Conservation (phyloP, 2,113 vertebrate species). For the Erythrolamprus reginae region DNA sequence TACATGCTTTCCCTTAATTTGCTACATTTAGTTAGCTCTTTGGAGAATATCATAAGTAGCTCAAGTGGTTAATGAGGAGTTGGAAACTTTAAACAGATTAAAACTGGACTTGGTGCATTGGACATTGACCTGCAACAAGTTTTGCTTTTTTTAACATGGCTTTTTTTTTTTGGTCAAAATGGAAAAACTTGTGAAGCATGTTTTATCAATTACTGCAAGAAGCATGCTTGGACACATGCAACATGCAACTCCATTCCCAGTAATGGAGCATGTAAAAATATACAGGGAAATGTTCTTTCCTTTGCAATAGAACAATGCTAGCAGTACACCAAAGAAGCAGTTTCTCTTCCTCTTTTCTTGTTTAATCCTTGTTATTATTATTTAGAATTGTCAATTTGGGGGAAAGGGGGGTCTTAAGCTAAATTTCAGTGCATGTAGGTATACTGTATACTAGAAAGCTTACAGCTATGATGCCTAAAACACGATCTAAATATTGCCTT, state of each 20-base stretch:
- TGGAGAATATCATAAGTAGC: neutral
- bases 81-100: slow-evolving; percentile 16
- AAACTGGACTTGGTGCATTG: neutral
- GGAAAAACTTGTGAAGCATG: slow-evolving; percentile 3
- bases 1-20: neutral
- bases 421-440: neutral
- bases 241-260: neutral
- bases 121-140: neutral
- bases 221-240: neutral
- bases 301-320: neutral
- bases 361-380: neutral
- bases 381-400: neutral
- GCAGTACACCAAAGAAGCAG: neutral
- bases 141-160: neutral
- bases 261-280: neutral
- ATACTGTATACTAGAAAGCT: too few species aligned
- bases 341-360: neutral
- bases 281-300: neutral
- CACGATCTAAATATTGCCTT: too few species aligned
- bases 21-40: neutral
- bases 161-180: neutral
- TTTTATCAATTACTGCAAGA: slow-evolving; percentile 10
- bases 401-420: neutral
- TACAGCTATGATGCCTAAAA: too few species aligned
- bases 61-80: neutral